Conservation (phyloP, 1,140 invertebrate genomes). For the Hyles euphorbiae region DNA sequence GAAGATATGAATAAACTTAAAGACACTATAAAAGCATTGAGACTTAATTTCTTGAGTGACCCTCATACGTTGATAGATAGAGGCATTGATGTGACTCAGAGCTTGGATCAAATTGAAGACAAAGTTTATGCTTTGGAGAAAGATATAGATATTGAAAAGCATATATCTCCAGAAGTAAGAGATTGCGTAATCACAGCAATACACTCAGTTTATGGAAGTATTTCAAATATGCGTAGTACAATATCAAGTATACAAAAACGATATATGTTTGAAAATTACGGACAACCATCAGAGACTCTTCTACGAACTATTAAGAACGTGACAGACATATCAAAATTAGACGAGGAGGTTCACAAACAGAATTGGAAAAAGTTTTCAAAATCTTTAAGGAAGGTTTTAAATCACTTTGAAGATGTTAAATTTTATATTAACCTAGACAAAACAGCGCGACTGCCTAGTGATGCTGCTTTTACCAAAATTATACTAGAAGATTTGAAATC, state of each 20-base stretch:
- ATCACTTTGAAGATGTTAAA: slow-evolving; percentile 69
- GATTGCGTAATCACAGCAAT: slow-evolving; percentile 51
- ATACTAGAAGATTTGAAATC: slow-evolving; percentile 46
- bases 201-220: slow-evolving; percentile 55
- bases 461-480: slow-evolving; percentile 57
- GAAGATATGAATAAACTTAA: slow-evolving; percentile 40
- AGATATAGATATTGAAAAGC: slow-evolving; percentile 30
- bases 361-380: slow-evolving; percentile 46
- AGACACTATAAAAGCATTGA: slow-evolving; percentile 42
- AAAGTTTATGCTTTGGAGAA: slow-evolving; percentile 56
- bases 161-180: slow-evolving; percentile 25
- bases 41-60: slow-evolving; percentile 34
- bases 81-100: slow-evolving; percentile 49
- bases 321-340: slow-evolving; percentile 21
- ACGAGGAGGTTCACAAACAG: slow-evolving; percentile 21
- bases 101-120: slow-evolving; percentile 51
- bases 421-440: slow-evolving; percentile 71
- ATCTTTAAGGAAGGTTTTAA: slow-evolving; percentile 48
- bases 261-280: slow-evolving; percentile 64
- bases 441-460: slow-evolving; percentile 60
- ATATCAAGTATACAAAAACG: slow-evolving; percentile 60
- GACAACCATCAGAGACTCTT: slow-evolving; percentile 45
- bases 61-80: slow-evolving; percentile 48
- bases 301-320: slow-evolving; percentile 52
- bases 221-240: slow-evolving; percentile 64